phyloP scores from a whole-genome alignment of 1,140 invertebrate species.

The Gryllus bimaculatus region DNA sequence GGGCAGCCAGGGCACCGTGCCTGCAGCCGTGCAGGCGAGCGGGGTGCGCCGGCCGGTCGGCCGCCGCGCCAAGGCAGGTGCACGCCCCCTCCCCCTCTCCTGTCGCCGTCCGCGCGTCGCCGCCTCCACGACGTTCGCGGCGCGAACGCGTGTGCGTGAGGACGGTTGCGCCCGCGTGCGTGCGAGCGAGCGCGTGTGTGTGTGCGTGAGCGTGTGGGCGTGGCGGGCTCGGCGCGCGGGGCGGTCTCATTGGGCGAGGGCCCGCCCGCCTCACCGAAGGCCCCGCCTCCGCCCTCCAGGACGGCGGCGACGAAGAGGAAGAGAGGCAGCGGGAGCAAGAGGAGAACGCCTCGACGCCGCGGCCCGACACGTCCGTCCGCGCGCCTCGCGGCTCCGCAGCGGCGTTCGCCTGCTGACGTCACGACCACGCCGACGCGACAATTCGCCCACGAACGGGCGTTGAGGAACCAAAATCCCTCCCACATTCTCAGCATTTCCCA shows the following conservation, averaged over 20 bases:
- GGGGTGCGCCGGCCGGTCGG: too few relatives aligned
- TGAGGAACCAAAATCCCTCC: too few relatives aligned
- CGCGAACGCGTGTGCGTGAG: not conserved
- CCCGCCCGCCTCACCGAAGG: too few relatives aligned
- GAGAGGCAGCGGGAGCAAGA: too few relatives aligned
- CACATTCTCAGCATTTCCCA: too few relatives aligned
- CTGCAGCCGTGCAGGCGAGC: not conserved
- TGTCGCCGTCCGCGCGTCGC: not conserved
- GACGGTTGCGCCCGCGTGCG: not conserved
- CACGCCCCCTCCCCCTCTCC: too few relatives aligned
- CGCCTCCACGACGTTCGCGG: not conserved
- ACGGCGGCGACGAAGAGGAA: too few relatives aligned
- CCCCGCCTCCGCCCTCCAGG: not conserved
- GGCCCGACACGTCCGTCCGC: too few relatives aligned
- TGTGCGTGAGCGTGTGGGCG: not conserved
- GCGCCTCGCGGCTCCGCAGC: not conserved
- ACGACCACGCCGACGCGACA: not conserved
- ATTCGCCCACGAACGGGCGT: too few relatives aligned
- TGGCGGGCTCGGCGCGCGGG: too few relatives aligned
- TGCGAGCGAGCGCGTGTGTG: not conserved
- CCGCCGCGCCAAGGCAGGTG: too few relatives aligned
- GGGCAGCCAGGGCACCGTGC: not conserved
- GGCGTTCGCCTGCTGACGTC: not conserved
- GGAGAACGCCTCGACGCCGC: too few relatives aligned
- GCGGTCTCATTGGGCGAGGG: not conserved